Evolutionary conservation across 2,888 invertebrate species (phyloP).

Genomic region (Junonia oenone): DNA sequence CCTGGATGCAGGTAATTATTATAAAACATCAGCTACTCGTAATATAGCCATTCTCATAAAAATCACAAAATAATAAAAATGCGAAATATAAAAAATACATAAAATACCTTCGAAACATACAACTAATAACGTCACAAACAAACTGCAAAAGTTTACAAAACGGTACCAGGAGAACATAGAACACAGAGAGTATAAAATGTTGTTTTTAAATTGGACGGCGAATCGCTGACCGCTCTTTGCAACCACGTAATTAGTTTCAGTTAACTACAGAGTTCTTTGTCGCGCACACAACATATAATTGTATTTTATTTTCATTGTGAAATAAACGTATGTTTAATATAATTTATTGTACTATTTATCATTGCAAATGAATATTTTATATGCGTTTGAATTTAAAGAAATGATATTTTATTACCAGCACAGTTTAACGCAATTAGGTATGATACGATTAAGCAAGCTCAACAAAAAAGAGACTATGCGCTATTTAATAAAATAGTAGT

Average conservation of each 20-base stretch:
- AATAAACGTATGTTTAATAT: not conserved
- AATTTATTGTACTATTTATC: not conserved
- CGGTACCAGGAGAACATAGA: slow-evolving; percentile 20
- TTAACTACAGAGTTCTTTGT: slow-evolving; percentile 4
- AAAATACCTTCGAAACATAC: not conserved
- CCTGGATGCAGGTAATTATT: no score
- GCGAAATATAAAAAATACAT: no score
- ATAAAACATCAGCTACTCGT: no score
- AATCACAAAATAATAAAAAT: no score
- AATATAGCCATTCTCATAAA: no score
- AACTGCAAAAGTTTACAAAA: not conserved
- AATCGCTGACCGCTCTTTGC: slow-evolving; percentile 31
- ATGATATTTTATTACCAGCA: no score
- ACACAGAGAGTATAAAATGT: slow-evolving; percentile 26
- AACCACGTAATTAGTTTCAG: slow-evolving; percentile 37
- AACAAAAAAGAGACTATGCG: no score
- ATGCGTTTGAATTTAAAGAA: no score
- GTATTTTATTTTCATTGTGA: not conserved
- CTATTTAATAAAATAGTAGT: no score
- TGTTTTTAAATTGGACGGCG: slow-evolving; percentile 37
- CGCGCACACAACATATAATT: not conserved
- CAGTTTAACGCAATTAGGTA: no score
- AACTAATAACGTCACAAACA: not conserved
- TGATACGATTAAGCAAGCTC: no score
- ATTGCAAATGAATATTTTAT: not conserved